Conservation (phyloP, 1,140 invertebrate species). For the Acromyrmex heyeri region DNA sequence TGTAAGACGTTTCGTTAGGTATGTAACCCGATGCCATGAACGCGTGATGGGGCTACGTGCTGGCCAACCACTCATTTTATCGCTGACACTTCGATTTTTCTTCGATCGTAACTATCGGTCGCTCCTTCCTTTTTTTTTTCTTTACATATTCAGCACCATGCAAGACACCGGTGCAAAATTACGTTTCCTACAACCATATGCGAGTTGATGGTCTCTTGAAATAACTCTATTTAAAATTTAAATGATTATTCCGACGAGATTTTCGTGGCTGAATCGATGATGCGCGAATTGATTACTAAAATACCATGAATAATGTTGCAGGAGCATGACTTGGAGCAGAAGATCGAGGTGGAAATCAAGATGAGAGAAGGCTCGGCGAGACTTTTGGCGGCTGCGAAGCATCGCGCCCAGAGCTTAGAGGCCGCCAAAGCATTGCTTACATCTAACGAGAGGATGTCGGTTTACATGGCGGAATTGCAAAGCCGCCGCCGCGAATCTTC, state of each 20-base stretch:
- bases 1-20: conserved; percentile 48
- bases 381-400: conserved; percentile 89
- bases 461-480: conserved; percentile 91
- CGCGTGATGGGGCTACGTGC: conserved; percentile 49
- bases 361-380: conserved; percentile 91
- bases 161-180: neutral
- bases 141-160: conserved; percentile 25
- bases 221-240: neutral
- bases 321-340: conserved; percentile 90
- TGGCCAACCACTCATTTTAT: conserved; percentile 43
- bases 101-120: conserved; percentile 40
- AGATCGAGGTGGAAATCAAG: conserved; percentile 91
- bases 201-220: neutral
- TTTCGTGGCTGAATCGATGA: neutral
- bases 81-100: conserved; percentile 53
- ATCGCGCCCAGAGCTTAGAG: conserved; percentile 90
- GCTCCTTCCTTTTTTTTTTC: neutral
- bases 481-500: conserved; percentile 86
- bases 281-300: conserved; percentile 2
- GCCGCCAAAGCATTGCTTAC: conserved; percentile 90
- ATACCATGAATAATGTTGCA: conserved; percentile 75
- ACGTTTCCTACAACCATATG: neutral
- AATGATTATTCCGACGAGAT: neutral
- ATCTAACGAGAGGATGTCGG: conserved; percentile 90
- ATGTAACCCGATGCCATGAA: conserved; percentile 42